Evolutionary conservation across 2,113 vertebrate species (phyloP).

Genomic region (Spilogale gracilis): DNA sequence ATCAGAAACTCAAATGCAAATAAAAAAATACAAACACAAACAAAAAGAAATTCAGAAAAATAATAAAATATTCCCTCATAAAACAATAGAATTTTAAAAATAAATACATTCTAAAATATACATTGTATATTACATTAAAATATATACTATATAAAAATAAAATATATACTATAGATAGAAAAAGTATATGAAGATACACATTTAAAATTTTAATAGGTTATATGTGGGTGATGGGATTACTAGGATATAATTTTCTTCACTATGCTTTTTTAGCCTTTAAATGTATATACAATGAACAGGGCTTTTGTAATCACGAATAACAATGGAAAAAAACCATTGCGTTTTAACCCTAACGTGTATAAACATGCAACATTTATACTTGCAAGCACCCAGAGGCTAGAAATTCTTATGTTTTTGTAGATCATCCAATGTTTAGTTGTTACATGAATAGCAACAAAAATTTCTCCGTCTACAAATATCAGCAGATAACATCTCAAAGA

Average conservation of each 20-base stretch:
- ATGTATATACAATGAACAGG: neutral
- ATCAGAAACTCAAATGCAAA: neutral
- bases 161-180: neutral
- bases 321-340: neutral
- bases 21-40: neutral
- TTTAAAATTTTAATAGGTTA: constrained; percentile 39
- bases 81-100: neutral
- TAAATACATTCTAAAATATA: too few relatives aligned
- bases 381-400: neutral
- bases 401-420: neutral
- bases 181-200: constrained; percentile 45
- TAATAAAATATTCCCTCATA: neutral
- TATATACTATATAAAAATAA: neutral
- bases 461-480: neutral
- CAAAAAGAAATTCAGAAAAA: neutral
- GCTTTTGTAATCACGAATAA: constrained; percentile 35
- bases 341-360: neutral
- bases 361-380: neutral
- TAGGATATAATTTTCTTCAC: constrained; percentile 9
- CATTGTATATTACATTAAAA: neutral
- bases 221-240: neutral
- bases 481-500: neutral
- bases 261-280: neutral
- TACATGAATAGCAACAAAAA: neutral
- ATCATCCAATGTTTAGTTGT: neutral